Conservation (phyloP, 2,113 vertebrate species). For the Panurus biarmicus region DNA sequence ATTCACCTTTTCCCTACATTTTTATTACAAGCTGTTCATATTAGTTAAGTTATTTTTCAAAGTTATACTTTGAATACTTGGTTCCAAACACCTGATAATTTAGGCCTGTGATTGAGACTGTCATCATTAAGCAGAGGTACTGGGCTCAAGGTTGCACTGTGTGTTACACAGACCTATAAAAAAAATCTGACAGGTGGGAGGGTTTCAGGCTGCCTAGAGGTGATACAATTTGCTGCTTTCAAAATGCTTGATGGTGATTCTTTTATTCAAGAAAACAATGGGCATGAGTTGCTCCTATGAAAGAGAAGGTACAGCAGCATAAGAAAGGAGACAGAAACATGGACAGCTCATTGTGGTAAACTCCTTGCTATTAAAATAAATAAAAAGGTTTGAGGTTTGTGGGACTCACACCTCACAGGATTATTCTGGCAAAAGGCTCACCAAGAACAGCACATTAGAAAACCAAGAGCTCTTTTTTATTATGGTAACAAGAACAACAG, state of each 20-base stretch:
- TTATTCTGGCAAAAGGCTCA: background rate
- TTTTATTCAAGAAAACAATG: background rate
- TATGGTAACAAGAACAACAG: constrained; percentile 3
- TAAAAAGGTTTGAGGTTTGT: background rate
- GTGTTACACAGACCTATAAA: background rate
- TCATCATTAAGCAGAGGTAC: background rate
- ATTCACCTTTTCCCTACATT: background rate
- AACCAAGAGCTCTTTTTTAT: background rate
- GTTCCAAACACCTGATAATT: background rate
- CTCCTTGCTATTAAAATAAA: constrained; percentile 8
- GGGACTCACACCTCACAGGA: background rate
- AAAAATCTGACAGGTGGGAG: background rate
- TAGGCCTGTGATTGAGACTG: background rate
- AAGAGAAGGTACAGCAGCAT: background rate
- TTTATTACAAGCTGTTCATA: background rate
- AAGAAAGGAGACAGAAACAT: background rate
- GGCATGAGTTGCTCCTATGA: background rate
- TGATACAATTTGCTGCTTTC: background rate
- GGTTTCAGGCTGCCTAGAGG: background rate
- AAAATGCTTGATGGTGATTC: background rate
- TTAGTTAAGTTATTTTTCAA: background rate
- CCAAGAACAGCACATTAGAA: background rate
- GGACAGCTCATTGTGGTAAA: background rate
- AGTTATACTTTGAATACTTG: background rate
- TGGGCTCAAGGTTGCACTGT: background rate